Conservation (phyloP, 2,888 invertebrate genomes). For the Chloromyia formosa region DNA sequence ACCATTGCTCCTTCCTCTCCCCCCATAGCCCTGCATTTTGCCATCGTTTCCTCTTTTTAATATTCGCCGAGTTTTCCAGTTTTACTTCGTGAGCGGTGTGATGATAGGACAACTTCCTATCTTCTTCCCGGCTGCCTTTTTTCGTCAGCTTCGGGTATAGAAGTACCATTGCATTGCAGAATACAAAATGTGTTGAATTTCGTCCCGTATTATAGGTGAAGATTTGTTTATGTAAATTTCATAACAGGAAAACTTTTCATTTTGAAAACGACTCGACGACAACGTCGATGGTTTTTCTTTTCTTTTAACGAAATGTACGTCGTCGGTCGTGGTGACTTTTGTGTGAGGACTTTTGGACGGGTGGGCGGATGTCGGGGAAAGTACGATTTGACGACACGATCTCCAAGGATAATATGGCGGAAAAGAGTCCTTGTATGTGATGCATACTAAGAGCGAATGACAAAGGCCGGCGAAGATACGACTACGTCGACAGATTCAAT, state of each 20-base stretch:
- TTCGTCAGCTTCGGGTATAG: neutral
- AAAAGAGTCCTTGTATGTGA: constrained; percentile 29
- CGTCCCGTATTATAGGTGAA: constrained; percentile 42
- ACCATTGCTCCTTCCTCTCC: constrained; percentile 17
- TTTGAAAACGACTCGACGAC: constrained; percentile 26
- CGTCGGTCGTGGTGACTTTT: neutral
- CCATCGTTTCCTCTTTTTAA: constrained; percentile 15
- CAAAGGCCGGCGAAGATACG: neutral
- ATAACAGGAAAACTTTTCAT: constrained; percentile 49
- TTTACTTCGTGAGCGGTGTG: constrained; percentile 24
- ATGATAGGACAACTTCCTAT: constrained; percentile 35
- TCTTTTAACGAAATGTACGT: constrained; percentile 30
- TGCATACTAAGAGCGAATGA: constrained; percentile 7
- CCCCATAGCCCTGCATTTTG: neutral
- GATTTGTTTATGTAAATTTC: constrained; percentile 49
- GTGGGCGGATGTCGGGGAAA: neutral
- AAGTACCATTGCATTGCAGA: constrained; percentile 2
- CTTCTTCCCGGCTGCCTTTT: constrained; percentile 14
- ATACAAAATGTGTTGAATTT: constrained; percentile 45
- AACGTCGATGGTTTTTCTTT: neutral
- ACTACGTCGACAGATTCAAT: constrained; percentile 25
- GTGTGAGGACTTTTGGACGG: neutral
- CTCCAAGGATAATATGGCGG: constrained; percentile 31
- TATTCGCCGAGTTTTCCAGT: constrained; percentile 35
- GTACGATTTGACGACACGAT: neutral